phyloP scores from a whole-genome alignment of 1,140 invertebrate genomes.

The Pogonomyrmex californicus region DNA sequence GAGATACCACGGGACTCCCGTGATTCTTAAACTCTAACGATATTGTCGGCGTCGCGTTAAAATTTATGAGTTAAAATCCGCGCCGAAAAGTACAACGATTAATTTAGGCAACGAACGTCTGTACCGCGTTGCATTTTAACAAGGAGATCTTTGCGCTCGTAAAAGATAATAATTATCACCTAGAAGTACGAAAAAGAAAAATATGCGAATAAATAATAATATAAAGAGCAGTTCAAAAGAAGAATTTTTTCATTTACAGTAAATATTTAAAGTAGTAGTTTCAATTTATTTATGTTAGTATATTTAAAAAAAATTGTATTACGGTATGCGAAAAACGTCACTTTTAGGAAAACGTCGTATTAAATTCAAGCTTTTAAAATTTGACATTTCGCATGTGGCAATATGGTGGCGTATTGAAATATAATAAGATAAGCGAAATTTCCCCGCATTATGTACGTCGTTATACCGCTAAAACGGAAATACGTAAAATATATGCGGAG shows the following conservation, averaged over 20 bases:
- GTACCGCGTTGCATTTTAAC: constrained; percentile 29
- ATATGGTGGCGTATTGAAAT: constrained; percentile 7
- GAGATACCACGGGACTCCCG: constrained; percentile 46
- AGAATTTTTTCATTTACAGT: background rate
- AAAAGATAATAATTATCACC: constrained; percentile 14
- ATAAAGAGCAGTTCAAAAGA: background rate
- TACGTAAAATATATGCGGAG: constrained; percentile 19
- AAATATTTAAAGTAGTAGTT: background rate
- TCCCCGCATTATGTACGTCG: background rate
- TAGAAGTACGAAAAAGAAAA: background rate
- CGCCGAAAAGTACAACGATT: constrained; percentile 51
- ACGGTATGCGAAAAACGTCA: background rate
- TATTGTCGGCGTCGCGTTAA: constrained; percentile 56
- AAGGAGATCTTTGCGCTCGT: constrained; percentile 13
- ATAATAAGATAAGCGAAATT: constrained; percentile 41
- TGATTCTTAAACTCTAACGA: constrained; percentile 62
- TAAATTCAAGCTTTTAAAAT: constrained; percentile 13
- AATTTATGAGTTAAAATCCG: constrained; percentile 53
- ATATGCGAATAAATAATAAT: background rate
- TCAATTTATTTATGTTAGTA: background rate
- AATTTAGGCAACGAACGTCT: constrained; percentile 25
- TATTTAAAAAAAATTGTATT: constrained; percentile 11
- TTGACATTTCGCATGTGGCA: background rate
- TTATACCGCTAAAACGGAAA: constrained; percentile 24
- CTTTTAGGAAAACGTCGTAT: background rate